phyloP scores from a whole-genome alignment of 2,113 vertebrate genomes.

The Eclectus roratus region DNA sequence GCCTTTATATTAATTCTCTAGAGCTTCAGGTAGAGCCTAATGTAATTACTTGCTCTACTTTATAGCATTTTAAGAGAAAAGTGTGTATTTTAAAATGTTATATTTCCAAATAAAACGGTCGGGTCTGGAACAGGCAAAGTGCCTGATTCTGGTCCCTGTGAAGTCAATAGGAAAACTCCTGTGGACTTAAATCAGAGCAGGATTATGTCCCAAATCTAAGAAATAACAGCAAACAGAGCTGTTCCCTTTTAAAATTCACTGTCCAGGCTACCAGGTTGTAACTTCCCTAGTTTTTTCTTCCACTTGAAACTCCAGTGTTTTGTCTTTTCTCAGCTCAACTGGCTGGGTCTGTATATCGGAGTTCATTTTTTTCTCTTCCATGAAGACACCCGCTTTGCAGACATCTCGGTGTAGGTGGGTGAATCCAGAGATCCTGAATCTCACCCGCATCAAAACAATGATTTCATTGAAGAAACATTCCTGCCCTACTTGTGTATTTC shows the following conservation, averaged over 20 bases:
- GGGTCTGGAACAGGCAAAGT: conserved; percentile 37
- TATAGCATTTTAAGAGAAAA: conserved; percentile 56
- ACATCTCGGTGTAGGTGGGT: not conserved
- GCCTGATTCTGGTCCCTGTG: not conserved
- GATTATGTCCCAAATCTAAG: conserved; percentile 7
- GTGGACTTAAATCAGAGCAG: not conserved
- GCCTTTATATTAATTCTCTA: conserved; percentile 58
- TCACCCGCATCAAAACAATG: not conserved
- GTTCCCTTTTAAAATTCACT: not conserved
- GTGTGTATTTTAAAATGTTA: conserved; percentile 43
- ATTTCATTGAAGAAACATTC: not conserved
- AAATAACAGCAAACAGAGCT: not conserved
- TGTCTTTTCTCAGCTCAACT: not conserved
- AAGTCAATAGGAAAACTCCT: conserved; percentile 7
- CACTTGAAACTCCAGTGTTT: not conserved
- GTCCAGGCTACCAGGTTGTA: not conserved
- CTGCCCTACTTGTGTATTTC: not conserved
- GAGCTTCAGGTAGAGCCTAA: conserved; percentile 51
- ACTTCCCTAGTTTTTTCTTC: not conserved
- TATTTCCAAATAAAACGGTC: conserved; percentile 45
- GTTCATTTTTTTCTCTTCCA: not conserved
- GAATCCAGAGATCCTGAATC: not conserved
- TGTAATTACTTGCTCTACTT: conserved; percentile 54
- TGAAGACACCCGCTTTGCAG: not conserved
- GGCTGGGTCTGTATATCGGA: not conserved